Conservation (phyloP, 2,888 invertebrate genomes). For the Hanleya hanleyi region DNA sequence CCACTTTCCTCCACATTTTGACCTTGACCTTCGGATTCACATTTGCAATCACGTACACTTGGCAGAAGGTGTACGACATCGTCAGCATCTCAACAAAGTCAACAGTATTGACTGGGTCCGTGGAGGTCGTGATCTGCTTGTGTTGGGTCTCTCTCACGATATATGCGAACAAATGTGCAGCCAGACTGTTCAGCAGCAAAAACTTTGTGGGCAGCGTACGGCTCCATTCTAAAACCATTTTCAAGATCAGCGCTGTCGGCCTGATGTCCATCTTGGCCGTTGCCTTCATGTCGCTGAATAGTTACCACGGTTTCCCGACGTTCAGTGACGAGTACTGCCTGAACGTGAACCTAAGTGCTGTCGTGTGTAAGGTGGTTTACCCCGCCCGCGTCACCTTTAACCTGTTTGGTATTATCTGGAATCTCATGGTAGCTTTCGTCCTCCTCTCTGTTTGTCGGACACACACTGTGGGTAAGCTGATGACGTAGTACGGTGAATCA, state of each 20-base stretch:
- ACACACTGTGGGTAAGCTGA: slow-evolving; percentile 73
- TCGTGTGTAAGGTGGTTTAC: slow-evolving; percentile 66
- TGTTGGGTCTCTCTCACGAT: slow-evolving; percentile 72
- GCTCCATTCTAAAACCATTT: slow-evolving; percentile 73
- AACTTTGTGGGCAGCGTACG: slow-evolving; percentile 72
- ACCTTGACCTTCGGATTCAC: slow-evolving; percentile 59
- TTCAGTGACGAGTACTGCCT: slow-evolving; percentile 52
- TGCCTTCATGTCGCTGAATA: slow-evolving; percentile 52
- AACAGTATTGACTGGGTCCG: slow-evolving; percentile 68
- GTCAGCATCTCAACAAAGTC: slow-evolving; percentile 61
- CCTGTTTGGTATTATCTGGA: slow-evolving; percentile 71
- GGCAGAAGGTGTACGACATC: slow-evolving; percentile 69
- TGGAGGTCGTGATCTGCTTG: slow-evolving; percentile 67
- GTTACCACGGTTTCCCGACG: slow-evolving; percentile 40
- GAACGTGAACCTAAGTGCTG: slow-evolving; percentile 47
- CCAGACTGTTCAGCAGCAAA: slow-evolving; percentile 69
- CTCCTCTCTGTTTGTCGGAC: slow-evolving; percentile 74
- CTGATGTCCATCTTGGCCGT: slow-evolving; percentile 61
- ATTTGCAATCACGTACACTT: slow-evolving; percentile 61
- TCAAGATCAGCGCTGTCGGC: slow-evolving; percentile 71
- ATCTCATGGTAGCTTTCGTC: slow-evolving; percentile 71
- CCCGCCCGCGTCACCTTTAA: slow-evolving; percentile 66
- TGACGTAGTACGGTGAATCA: too few relatives aligned
- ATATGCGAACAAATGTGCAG: slow-evolving; percentile 72
- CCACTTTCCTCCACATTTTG: slow-evolving; percentile 62